A percentile compares a stretch with the other conserved stretches of the same genome.
Evolutionary conservation across 2,888 invertebrate genomes (phyloP).

Genomic region (Chouioia cunea): DNA sequence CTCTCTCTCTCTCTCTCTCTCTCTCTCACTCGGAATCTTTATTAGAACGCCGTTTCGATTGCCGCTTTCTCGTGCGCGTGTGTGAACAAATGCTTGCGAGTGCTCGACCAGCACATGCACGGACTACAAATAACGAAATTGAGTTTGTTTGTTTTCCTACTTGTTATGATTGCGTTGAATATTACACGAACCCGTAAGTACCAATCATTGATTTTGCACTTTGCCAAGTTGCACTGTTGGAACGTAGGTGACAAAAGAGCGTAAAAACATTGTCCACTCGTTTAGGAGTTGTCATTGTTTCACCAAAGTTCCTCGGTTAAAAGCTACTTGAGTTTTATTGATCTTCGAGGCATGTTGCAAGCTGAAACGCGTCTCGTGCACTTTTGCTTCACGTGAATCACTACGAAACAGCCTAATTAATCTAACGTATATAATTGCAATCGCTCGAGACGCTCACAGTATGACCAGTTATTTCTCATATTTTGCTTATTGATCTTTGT

Average conservation of each 20-base stretch:
- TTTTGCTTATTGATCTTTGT: not conserved
- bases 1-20: constrained; percentile 1
- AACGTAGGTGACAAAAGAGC: constrained; percentile 23
- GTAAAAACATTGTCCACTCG: constrained; percentile 19
- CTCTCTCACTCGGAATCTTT: constrained; percentile 13
- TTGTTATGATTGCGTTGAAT: constrained; percentile 32
- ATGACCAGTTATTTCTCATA: constrained; percentile 19
- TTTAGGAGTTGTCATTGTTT: constrained; percentile 6
- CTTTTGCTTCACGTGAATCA: constrained; percentile 16
- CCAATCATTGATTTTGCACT: constrained; percentile 24
- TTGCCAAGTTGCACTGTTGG: constrained; percentile 7
- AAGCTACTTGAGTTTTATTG: constrained; percentile 20
- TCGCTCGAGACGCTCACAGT: constrained; percentile 6
- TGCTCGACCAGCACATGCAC: not conserved
- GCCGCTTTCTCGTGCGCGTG: constrained; percentile 28
- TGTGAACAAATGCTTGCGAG: constrained; percentile 40
- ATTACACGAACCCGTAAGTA: constrained; percentile 39
- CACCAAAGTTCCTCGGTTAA: constrained; percentile 37
- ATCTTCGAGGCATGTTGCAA: constrained; percentile 35
- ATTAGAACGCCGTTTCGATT: constrained; percentile 37
- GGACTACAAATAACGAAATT: not conserved
- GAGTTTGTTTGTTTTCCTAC: constrained; percentile 18
- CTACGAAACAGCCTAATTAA: constrained; percentile 38
- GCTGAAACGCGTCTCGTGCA: constrained; percentile 34
- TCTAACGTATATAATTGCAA: constrained; percentile 17